Evolutionary conservation across 2,797 vertebrate species (phyloP).

Genomic region (Hafferia zeledoni): DNA sequence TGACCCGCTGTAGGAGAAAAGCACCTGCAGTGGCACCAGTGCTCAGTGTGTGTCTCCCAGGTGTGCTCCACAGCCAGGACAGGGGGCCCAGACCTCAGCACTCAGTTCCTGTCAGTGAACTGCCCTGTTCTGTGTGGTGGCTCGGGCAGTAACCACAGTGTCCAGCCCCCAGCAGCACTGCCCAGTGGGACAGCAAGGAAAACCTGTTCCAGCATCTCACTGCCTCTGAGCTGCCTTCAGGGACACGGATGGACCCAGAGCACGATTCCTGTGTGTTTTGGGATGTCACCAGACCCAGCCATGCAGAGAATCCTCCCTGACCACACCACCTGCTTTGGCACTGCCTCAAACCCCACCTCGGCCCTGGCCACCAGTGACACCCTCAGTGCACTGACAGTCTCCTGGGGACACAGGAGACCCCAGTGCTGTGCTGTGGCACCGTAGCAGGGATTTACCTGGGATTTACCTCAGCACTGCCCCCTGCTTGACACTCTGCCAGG

Average conservation of each 20-base stretch:
- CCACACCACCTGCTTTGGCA: background rate
- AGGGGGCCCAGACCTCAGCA: background rate
- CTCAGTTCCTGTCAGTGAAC: accelerated
- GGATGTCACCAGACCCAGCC: background rate
- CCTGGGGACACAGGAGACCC: background rate
- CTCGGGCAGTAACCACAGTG: background rate
- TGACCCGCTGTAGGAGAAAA: background rate
- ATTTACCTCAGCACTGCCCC: background rate
- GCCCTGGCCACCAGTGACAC: accelerated
- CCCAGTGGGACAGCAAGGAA: background rate
- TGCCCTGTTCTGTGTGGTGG: background rate
- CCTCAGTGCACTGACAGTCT: background rate
- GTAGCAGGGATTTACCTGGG: background rate
- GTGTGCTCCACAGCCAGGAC: background rate
- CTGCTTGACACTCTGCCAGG: accelerated
- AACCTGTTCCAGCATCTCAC: background rate
- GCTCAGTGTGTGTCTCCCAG: background rate
- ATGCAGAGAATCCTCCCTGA: background rate
- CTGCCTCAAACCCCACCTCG: background rate
- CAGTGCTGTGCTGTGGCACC: background rate
- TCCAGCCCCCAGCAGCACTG: background rate
- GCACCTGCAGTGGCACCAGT: background rate
- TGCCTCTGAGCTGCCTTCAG: background rate
- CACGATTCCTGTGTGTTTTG: accelerated
- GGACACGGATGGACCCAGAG: accelerated